Evolutionary conservation across 2,113 vertebrate genomes (phyloP).

Genomic region (Albula glossodonta): DNA sequence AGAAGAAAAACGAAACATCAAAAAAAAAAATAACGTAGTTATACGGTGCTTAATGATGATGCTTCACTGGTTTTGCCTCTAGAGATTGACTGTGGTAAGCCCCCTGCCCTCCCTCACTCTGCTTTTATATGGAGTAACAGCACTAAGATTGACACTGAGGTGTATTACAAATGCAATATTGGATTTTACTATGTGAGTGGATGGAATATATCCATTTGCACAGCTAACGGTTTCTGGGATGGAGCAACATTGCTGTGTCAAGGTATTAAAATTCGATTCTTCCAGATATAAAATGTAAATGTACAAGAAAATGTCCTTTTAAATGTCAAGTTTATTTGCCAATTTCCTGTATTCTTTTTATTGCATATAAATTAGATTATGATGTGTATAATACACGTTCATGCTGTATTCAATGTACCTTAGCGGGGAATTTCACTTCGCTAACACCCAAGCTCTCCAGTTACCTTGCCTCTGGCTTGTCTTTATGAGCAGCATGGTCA

Average conservation of each 20-base stretch:
- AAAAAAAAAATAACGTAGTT: background rate
- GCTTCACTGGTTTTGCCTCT: constrained; percentile 20
- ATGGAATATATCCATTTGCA: constrained; percentile 61
- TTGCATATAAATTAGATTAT: too few species aligned
- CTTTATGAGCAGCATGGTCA: too few species aligned
- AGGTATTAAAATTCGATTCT: constrained; percentile 54
- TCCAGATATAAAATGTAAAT: background rate
- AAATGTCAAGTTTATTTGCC: background rate
- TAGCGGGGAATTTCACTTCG: too few species aligned
- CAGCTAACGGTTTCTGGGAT: constrained; percentile 52
- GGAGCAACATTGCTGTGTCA: constrained; percentile 51
- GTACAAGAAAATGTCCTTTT: background rate
- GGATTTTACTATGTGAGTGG: constrained; percentile 58
- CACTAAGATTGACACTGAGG: constrained; percentile 50
- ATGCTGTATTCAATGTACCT: too few species aligned
- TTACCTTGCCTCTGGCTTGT: too few species aligned
- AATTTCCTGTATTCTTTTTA: background rate
- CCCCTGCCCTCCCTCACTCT: constrained; percentile 52
- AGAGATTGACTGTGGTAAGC: constrained; percentile 65
- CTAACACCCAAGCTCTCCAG: too few species aligned
- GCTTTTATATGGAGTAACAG: constrained; percentile 56
- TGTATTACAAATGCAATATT: constrained; percentile 58
- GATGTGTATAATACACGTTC: too few species aligned
- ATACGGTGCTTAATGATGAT: background rate
- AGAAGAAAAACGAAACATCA: background rate